Conservation (phyloP, 2,113 vertebrate species). For the Pao palembangensis region DNA sequence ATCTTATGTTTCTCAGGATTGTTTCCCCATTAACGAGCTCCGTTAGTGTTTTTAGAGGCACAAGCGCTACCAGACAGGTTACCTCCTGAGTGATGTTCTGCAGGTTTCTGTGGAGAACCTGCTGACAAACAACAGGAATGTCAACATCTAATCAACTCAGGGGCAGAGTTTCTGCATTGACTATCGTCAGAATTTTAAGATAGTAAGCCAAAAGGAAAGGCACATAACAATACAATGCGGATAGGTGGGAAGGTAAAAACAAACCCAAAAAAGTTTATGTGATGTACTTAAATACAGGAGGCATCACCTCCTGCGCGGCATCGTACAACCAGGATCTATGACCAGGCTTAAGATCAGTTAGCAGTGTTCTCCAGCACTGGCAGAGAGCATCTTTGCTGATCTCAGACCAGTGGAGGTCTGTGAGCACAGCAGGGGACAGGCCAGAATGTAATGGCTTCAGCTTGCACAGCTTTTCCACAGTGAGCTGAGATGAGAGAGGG, state of each 20-base stretch:
- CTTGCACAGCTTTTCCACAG: constrained; percentile 66
- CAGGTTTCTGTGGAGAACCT: constrained; percentile 53
- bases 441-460: constrained; percentile 77
- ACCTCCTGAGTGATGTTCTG: constrained; percentile 60
- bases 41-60: constrained; percentile 79
- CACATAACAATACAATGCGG: not conserved
- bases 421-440: constrained; percentile 75
- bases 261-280: constrained; percentile 2
- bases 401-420: constrained; percentile 63
- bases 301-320: constrained; percentile 76
- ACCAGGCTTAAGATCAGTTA: constrained; percentile 74
- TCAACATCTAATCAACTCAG: not conserved
- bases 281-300: constrained; percentile 4
- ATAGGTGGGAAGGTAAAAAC: not conserved
- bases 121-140: constrained; percentile 17
- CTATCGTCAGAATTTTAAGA: too few relatives aligned
- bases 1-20: constrained; percentile 64
- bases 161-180: too few relatives aligned
- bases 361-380: constrained; percentile 75
- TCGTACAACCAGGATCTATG: constrained; percentile 78
- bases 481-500: constrained; percentile 62
- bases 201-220: too few relatives aligned
- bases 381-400: constrained; percentile 64
- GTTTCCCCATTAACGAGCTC: constrained; percentile 53
- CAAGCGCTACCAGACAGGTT: constrained; percentile 78